Percentiles rank a stretch among this genome's conserved stretches.
phyloP scores from a whole-genome alignment of 2,888 invertebrate genomes.

The Agrochola circellaris region DNA sequence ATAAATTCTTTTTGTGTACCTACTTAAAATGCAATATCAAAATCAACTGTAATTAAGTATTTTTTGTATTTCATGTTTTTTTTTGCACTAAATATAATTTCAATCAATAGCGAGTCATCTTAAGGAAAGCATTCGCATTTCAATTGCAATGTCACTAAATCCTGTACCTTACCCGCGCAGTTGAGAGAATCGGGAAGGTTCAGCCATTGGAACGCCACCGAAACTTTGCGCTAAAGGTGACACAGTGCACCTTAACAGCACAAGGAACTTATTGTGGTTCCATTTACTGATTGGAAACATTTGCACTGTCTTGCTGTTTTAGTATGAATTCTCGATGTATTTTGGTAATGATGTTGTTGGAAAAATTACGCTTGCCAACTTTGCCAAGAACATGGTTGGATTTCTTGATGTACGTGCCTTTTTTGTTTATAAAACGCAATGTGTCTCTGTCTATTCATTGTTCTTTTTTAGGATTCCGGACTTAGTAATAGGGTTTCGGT shows the following conservation, averaged over 20 bases:
- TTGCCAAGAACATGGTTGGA: too few relatives aligned
- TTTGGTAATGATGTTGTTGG: neutral
- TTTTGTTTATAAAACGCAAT: neutral
- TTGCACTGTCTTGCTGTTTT: constrained; percentile 19
- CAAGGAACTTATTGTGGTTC: constrained; percentile 69
- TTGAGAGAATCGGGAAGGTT: constrained; percentile 30
- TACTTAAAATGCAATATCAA: neutral
- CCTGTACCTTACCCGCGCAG: constrained; percentile 38
- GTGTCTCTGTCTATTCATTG: neutral
- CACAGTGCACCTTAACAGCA: constrained; percentile 72
- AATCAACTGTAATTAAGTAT: neutral
- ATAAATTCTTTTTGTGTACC: too few relatives aligned
- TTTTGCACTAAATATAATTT: too few relatives aligned
- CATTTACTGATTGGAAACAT: constrained; percentile 64
- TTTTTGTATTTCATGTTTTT: too few relatives aligned
- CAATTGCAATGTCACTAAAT: constrained; percentile 20
- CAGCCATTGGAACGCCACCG: constrained; percentile 53
- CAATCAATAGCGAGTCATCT: too few relatives aligned
- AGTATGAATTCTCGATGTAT: constrained; percentile 25
- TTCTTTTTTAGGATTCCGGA: too few relatives aligned
- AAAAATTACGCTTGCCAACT: neutral
- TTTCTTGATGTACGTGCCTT: neutral
- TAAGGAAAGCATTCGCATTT: neutral
- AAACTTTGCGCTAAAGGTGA: constrained; percentile 75
- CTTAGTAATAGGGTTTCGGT: too few relatives aligned